Evolutionary conservation across 2,797 vertebrate species (phyloP), one percentile per base, ranked within the genome.

Genomic region (Acestrorhynchus altus): DNA sequence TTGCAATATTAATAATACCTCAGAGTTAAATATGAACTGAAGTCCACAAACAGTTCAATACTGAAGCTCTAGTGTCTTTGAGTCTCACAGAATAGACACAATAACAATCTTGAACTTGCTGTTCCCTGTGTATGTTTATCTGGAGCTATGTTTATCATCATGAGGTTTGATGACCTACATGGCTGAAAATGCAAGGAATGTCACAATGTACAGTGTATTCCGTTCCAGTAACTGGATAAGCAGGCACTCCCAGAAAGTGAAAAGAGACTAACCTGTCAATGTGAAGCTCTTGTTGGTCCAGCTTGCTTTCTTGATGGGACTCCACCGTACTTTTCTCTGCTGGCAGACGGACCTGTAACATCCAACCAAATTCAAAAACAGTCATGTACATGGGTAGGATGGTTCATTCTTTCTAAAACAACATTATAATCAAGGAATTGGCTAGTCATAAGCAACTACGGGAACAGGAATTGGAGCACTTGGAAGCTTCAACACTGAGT

Each of bases 261-360:
- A 52, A 2, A 74, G 39, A 39, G 51, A 49, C 82, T 85, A 71
- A 93, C 93, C 91, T 88, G 59, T 12, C n/a, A 46, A 49, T 47
- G 35, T 15, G 47, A 40, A 59, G 75, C 85, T 87, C 86, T 49
- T 82, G 84, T 49, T 83, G 86, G 40, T 56, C 67, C 13, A 52
- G 52, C 26, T 46, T 72, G 42, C 28, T 42, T 31, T 80, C 72
- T 39, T 60, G 46, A 47, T 70, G 54, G 24, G 52, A 54, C 8
- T 49, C 64, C 28, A 52, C 57, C 39, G 39, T 40, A 60, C 74
- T 4, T 7, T 89, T 88, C 61, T 59, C 84, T 85, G 86, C 87
- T 0, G 83, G 16, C 2, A 85, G 77, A 26, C 81, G 42, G 64
- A 85, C 64, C 68, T 87, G 89, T 92, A 78, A 44, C 9, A 75